phyloP scores from a whole-genome alignment of 1,140 invertebrate species.

The Drosophila tristis region DNA sequence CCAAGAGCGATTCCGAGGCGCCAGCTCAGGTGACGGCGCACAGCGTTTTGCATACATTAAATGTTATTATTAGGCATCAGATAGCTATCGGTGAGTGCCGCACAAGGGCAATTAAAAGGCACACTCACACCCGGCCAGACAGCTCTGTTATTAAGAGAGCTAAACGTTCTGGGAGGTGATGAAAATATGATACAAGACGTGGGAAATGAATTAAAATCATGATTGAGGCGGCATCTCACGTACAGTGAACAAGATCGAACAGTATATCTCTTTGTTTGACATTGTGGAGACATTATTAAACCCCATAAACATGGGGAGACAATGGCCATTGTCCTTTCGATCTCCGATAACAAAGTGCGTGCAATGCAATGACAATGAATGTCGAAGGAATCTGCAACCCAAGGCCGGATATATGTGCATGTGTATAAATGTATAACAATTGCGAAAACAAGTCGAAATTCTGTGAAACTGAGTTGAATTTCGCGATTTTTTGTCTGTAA shows the following conservation, averaged over 20 bases:
- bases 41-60: conserved; percentile 63
- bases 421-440: conserved; percentile 31
- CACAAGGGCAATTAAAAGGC: conserved; percentile 65
- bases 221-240: conserved; percentile 3
- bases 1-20: conserved; percentile 38
- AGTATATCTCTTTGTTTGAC: conserved; percentile 22
- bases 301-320: conserved; percentile 39
- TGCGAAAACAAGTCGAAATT: conserved; percentile 20
- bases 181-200: conserved; percentile 13
- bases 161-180: conserved; percentile 26
- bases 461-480: conserved; percentile 6
- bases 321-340: conserved; percentile 68
- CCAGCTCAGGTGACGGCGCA: conserved; percentile 65
- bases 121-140: conserved; percentile 13
- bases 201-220: conserved; percentile 13
- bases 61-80: conserved; percentile 58
- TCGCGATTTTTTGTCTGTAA: not conserved
- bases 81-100: conserved; percentile 18
- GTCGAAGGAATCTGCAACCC: conserved; percentile 5
- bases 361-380: conserved; percentile 22
- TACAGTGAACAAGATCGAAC: conserved; percentile 2
- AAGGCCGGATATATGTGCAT: not conserved
- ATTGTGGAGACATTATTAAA: conserved; percentile 6
- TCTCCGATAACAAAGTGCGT: conserved; percentile 28
- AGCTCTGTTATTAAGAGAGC: conserved; percentile 25